These are phyloP conservation scores for Megalurothrips usitatus DNA, from an alignment of 2,888 invertebrate species.

Conservation along the genomic window DNA sequence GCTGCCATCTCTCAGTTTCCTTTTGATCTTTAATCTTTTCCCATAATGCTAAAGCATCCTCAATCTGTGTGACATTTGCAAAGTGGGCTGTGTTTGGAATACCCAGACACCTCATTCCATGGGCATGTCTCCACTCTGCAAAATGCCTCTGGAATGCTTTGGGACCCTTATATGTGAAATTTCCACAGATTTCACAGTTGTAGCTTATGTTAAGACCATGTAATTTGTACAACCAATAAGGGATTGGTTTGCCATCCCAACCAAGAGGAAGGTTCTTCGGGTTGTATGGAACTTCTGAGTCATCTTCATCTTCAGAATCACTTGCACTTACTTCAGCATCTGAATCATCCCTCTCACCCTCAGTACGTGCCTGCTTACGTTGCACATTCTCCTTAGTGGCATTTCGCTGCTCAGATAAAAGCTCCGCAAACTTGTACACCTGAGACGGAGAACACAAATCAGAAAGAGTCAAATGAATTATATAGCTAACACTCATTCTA, in stretches of 20 bases:
- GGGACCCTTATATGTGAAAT: constrained; percentile 96
- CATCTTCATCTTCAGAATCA: constrained; percentile 73
- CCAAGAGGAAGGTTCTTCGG: constrained; percentile 98
- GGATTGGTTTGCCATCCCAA: constrained; percentile 95
- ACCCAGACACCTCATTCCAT: constrained; percentile 96
- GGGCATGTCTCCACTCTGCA: constrained; percentile 84
- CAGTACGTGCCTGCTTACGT: constrained; percentile 92
- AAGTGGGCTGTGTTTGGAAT: constrained; percentile 99
- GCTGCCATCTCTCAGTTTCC: constrained; percentile 92
- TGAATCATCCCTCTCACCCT: constrained; percentile 87
- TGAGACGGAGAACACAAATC: constrained; percentile 27
- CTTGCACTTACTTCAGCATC: constrained; percentile 81
- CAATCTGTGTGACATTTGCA: constrained; percentile 98
- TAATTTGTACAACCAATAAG: constrained; percentile 98
- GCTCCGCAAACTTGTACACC: constrained; percentile 63
- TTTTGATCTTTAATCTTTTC: constrained; percentile 95
- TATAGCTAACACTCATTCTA: too few species aligned
- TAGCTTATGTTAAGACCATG: constrained; percentile 99
- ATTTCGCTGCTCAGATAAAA: constrained; percentile 77
- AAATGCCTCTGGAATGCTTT: constrained; percentile 99
- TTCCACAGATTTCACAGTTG: constrained; percentile 98
- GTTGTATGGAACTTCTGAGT: constrained; percentile 95
- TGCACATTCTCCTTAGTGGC: constrained; percentile 98
- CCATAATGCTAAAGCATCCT: constrained; percentile 98
- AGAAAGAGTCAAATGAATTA: background rate